These are phyloP conservation scores for Sinelater perroti DNA, from an alignment of 2,888 invertebrate species.

Conservation along the genomic window DNA sequence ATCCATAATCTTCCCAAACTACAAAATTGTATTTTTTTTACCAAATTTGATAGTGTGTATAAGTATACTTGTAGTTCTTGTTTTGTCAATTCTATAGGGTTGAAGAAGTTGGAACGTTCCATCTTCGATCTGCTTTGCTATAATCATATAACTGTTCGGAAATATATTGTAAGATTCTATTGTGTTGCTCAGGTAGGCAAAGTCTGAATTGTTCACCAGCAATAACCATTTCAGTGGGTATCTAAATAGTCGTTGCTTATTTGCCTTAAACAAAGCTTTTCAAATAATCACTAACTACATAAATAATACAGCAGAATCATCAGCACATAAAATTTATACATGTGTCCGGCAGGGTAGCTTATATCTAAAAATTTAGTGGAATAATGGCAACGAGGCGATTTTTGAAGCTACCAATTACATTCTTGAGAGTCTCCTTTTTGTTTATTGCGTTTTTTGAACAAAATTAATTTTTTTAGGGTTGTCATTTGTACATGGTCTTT, in stretches of 20 bases:
- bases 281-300: too few relatives aligned
- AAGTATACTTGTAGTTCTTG: constrained; percentile 7
- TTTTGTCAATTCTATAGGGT: constrained; percentile 5
- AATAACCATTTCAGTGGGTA: constrained; percentile 12
- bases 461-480: too few relatives aligned
- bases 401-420: too few relatives aligned
- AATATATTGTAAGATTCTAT: constrained; percentile 2
- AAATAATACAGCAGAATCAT: too few relatives aligned
- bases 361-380: too few relatives aligned
- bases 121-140: not conserved
- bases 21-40: not conserved
- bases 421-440: too few relatives aligned
- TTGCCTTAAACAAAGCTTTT: not conserved
- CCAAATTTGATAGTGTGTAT: too few relatives aligned
- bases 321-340: too few relatives aligned
- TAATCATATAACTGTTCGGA: constrained; percentile 1
- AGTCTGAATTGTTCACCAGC: not conserved
- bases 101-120: not conserved
- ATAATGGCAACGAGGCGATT: too few relatives aligned
- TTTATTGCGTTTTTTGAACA: too few relatives aligned
- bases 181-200: not conserved
- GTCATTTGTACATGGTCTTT: too few relatives aligned
- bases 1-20: constrained; percentile 15
- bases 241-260: not conserved
- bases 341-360: too few relatives aligned